Percentiles rank a stretch among this genome's conserved stretches.
phyloP scores from a whole-genome alignment of 2,888 invertebrate species.

The Macrophya annulata region DNA sequence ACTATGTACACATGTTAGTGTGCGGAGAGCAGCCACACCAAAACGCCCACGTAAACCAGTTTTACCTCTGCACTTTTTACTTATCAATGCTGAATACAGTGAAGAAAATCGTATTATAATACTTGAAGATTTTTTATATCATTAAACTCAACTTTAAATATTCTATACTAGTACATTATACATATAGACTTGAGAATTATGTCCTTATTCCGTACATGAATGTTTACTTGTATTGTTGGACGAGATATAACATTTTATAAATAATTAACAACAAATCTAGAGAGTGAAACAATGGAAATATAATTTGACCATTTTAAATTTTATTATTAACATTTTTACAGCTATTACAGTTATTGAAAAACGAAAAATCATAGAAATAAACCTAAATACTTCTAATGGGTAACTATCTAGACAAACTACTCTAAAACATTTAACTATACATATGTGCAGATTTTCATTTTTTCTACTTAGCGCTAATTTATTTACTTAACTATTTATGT shows the following conservation, averaged over 20 bases:
- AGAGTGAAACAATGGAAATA: not conserved
- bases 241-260: not conserved
- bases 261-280: not conserved
- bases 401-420: not conserved
- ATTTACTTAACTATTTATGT: not conserved
- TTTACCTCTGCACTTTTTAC: conserved; percentile 35
- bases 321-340: not conserved
- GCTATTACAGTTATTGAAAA: not conserved
- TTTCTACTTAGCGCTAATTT: not conserved
- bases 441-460: not conserved
- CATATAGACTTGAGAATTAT: not conserved
- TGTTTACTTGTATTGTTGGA: not conserved
- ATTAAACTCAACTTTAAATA: not conserved
- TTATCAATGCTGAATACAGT: not conserved
- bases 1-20: not conserved
- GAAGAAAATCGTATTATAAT: not conserved
- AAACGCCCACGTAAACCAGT: conserved; percentile 49
- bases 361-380: not conserved
- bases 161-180: not conserved
- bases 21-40: conserved; percentile 14
- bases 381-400: not conserved
- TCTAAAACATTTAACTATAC: not conserved
- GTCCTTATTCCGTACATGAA: not conserved
- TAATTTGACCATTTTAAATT: not conserved
- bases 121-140: not conserved